These are phyloP conservation scores for Scaeva pyrastri DNA, from an alignment of 2,888 invertebrate species.

Conservation along the genomic window DNA sequence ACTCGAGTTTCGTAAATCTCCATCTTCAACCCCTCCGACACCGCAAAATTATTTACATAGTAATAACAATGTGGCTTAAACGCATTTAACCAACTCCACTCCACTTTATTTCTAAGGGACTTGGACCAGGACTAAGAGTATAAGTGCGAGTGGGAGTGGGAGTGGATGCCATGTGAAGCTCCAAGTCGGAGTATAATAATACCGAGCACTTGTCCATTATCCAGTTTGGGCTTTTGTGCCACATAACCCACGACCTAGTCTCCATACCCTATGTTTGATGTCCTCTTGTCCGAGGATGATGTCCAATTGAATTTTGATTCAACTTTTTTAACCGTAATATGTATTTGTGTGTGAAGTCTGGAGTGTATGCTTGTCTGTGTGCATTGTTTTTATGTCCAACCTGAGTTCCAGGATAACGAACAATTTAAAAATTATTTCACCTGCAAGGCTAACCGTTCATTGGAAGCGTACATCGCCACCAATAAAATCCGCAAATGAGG, in stretches of 20 bases:
- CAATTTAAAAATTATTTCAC: slow-evolving; percentile 68
- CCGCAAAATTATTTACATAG: slow-evolving; percentile 74
- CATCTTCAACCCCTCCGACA: slow-evolving; percentile 18
- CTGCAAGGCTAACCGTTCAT: slow-evolving; percentile 49
- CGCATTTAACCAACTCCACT: slow-evolving; percentile 66
- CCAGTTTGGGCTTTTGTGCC: slow-evolving; percentile 32
- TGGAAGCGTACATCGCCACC: slow-evolving; percentile 52
- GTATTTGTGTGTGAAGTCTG: background rate
- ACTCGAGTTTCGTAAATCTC: background rate
- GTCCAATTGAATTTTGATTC: slow-evolving; percentile 62
- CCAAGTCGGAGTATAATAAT: slow-evolving; percentile 10
- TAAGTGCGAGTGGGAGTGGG: too few species aligned
- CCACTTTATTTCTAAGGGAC: slow-evolving; percentile 60
- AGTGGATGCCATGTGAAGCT: slow-evolving; percentile 22
- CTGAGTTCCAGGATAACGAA: slow-evolving; percentile 18
- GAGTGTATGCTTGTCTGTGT: background rate
- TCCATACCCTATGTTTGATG: slow-evolving; percentile 6
- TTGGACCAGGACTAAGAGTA: too few species aligned
- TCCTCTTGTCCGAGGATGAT: slow-evolving; percentile 23
- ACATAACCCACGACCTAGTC: background rate
- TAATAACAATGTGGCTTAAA: slow-evolving; percentile 75
- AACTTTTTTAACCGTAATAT: slow-evolving; percentile 14
- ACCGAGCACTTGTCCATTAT: slow-evolving; percentile 52
- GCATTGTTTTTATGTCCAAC: slow-evolving; percentile 16
- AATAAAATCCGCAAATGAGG: slow-evolving; percentile 30